A percentile compares a stretch with the other conserved stretches of the same genome.
These are phyloP conservation scores for Rhogogaster chlorosoma DNA, from an alignment of 2,888 invertebrate species.

Conservation along the genomic window DNA sequence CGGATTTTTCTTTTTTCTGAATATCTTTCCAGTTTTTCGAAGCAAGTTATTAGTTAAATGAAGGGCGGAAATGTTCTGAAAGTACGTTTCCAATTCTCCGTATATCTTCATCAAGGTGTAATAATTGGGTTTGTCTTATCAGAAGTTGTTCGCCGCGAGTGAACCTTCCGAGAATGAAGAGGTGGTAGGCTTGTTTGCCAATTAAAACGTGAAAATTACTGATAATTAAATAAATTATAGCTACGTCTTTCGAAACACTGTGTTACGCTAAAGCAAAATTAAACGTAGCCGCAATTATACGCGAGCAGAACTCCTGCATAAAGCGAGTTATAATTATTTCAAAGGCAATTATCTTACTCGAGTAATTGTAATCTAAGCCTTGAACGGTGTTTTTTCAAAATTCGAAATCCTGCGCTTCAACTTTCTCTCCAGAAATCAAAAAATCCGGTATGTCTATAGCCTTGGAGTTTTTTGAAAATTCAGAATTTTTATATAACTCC, in stretches of 20 bases:
- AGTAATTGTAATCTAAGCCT: background rate
- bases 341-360: too few species aligned
- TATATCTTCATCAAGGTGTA: background rate
- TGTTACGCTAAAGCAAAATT: background rate
- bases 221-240: conserved; percentile 31
- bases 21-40: background rate
- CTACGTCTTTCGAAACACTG: background rate
- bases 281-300: conserved; percentile 1
- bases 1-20: background rate
- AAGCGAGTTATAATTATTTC: background rate
- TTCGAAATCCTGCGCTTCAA: background rate
- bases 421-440: background rate
- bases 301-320: background rate
- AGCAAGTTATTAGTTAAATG: too few species aligned
- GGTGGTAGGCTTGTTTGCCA: background rate
- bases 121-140: background rate
- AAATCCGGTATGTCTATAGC: too few species aligned
- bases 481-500: too few species aligned
- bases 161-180: background rate
- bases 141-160: background rate
- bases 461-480: background rate
- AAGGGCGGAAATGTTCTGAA: background rate
- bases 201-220: background rate
- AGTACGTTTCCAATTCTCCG: background rate
- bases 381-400: background rate